phyloP scores from a whole-genome alignment of 2,113 vertebrate genomes.

The Condylura cristata region DNA sequence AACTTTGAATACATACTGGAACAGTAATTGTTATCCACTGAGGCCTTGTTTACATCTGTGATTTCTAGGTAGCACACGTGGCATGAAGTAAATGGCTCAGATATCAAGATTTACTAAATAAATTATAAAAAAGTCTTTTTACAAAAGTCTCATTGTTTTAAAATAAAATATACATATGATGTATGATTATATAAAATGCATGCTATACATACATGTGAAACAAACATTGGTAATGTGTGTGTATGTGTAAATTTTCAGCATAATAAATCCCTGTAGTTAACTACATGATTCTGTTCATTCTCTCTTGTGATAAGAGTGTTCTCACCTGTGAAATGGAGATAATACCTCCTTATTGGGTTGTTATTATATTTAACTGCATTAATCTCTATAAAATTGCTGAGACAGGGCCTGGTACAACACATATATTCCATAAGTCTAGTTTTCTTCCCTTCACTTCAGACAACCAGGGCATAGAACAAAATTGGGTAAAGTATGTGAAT shows the following conservation, averaged over 20 bases:
- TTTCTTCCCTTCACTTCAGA: neutral
- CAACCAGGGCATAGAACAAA: neutral
- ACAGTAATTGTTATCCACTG: neutral
- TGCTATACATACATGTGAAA: neutral
- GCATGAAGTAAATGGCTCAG: neutral
- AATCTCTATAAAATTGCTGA: neutral
- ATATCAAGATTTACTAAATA: neutral
- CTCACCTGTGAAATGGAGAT: neutral
- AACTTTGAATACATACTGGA: neutral
- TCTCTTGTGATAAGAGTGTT: neutral
- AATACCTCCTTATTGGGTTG: neutral
- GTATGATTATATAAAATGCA: neutral
- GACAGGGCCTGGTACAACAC: neutral
- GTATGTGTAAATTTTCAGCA: neutral
- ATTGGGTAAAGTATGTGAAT: neutral
- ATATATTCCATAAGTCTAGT: neutral
- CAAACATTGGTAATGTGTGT: neutral
- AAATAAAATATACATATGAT: neutral
- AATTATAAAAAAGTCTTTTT: neutral
- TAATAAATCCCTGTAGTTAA: neutral
- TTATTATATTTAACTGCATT: neutral
- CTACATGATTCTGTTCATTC: neutral
- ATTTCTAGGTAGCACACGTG: neutral
- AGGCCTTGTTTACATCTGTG: neutral
- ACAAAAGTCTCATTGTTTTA: neutral